Evolutionary conservation across 23 tunicate genomes (phyloP).

Genomic region (Clavelina lepadiformis): DNA sequence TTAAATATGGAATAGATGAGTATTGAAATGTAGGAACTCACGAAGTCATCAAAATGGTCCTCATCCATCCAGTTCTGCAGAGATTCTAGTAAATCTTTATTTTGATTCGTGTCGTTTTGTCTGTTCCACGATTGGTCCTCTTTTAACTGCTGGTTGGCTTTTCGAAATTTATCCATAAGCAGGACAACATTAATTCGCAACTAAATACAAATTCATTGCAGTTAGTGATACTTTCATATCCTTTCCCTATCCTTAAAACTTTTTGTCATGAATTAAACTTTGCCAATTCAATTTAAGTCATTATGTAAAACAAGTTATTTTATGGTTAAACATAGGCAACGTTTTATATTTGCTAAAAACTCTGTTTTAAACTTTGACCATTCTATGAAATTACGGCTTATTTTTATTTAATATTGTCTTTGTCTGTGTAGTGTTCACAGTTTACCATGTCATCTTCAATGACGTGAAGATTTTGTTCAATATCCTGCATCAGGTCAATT

Average conservation of each 20-base stretch:
- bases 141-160: not conserved
- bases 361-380: no score
- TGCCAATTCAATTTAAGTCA: no score
- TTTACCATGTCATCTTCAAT: conserved; percentile 63
- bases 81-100: conserved; percentile 38
- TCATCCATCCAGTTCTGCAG: conserved; percentile 67
- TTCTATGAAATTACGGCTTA: no score
- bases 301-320: no score
- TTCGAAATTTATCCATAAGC: conserved; percentile 29
- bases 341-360: no score
- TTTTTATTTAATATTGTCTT: no score
- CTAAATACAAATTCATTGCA: no score
- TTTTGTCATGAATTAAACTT: not conserved
- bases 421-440: no score
- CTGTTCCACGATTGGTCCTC: no score
- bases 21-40: not conserved
- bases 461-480: conserved; percentile 32
- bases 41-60: conserved; percentile 36
- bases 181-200: conserved; percentile 52
- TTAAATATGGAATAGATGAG: not conserved
- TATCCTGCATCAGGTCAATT: conserved; percentile 25
- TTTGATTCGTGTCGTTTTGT: no score
- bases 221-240: no score
- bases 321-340: no score
- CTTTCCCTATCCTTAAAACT: not conserved